phyloP scores from a whole-genome alignment of 2,888 invertebrate species.

The Trissolcus japonicus region DNA sequence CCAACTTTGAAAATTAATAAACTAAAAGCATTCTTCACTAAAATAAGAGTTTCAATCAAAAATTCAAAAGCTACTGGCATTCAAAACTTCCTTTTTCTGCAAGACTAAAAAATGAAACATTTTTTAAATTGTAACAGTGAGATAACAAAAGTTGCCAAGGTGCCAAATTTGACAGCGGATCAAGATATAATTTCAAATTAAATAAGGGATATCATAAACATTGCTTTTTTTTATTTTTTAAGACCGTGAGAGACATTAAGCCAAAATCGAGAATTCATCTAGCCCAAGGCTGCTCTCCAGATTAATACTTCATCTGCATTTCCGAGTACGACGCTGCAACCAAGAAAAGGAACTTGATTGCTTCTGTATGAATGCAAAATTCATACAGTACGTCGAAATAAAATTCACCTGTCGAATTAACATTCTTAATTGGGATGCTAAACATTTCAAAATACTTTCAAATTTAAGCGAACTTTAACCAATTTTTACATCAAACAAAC shows the following conservation, averaged over 20 bases:
- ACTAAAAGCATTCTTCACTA: too few species aligned
- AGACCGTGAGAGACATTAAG: slow-evolving; percentile 13
- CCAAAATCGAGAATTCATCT: slow-evolving; percentile 16
- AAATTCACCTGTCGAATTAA: background rate
- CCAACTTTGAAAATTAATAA: too few species aligned
- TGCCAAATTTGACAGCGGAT: too few species aligned
- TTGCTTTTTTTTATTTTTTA: too few species aligned
- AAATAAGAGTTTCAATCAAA: too few species aligned
- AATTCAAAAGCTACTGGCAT: too few species aligned
- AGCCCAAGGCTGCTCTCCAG: slow-evolving; percentile 28
- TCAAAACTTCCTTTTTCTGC: too few species aligned
- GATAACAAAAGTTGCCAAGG: too few species aligned
- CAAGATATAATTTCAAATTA: slow-evolving; percentile 18
- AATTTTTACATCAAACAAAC: too few species aligned
- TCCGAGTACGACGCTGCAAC: slow-evolving; percentile 37
- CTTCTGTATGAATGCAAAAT: slow-evolving; percentile 7
- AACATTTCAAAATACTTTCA: background rate
- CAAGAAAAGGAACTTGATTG: slow-evolving; percentile 31
- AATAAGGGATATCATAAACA: background rate
- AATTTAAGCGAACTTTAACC: background rate
- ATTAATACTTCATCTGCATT: slow-evolving; percentile 48
- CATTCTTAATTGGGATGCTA: background rate
- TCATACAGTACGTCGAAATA: background rate
- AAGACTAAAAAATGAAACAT: too few species aligned
- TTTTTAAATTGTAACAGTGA: too few species aligned